These are phyloP conservation scores for Leptogaster cylindrica DNA, from an alignment of 2,888 invertebrate genomes.

Conservation along the genomic window DNA sequence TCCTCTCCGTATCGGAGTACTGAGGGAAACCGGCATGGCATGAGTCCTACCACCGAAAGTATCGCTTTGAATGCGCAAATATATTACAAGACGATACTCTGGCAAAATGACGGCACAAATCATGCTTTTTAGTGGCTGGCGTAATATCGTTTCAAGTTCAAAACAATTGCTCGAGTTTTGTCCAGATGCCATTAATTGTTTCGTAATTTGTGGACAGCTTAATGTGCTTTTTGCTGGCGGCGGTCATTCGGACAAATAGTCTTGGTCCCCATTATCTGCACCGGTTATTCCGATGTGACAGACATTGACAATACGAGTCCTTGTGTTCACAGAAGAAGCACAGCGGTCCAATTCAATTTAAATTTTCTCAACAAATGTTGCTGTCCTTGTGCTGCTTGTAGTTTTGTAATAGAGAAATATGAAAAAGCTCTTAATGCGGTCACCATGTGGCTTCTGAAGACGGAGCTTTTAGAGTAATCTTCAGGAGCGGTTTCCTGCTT, in stretches of 20 bases:
- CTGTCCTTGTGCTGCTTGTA: constrained; percentile 7
- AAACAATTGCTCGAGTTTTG: neutral
- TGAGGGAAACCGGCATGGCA: neutral
- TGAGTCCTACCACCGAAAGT: neutral
- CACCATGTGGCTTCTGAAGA: constrained; percentile 33
- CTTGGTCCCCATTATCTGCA: constrained; percentile 35
- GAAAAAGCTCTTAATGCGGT: constrained; percentile 33
- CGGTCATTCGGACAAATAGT: neutral
- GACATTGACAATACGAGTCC: constrained; percentile 23
- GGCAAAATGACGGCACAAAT: neutral
- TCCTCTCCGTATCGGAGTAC: neutral
- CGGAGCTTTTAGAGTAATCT: too few relatives aligned
- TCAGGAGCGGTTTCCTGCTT: too few relatives aligned
- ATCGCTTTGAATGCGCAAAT: constrained; percentile 16
- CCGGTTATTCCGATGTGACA: constrained; percentile 36
- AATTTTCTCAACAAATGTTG: constrained; percentile 19
- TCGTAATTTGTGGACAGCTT: constrained; percentile 42
- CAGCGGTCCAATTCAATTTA: constrained; percentile 25
- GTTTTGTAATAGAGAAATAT: constrained; percentile 40
- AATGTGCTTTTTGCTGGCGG: constrained; percentile 31
- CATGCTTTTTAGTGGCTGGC: constrained; percentile 21
- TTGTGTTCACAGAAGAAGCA: neutral
- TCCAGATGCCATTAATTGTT: constrained; percentile 43
- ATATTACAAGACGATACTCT: constrained; percentile 3
- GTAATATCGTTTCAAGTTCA: constrained; percentile 5